Evolutionary conservation across 1,140 invertebrate genomes (phyloP), one percentile per base, ranked within the genome.

Genomic region (Drosophila aff.): DNA sequence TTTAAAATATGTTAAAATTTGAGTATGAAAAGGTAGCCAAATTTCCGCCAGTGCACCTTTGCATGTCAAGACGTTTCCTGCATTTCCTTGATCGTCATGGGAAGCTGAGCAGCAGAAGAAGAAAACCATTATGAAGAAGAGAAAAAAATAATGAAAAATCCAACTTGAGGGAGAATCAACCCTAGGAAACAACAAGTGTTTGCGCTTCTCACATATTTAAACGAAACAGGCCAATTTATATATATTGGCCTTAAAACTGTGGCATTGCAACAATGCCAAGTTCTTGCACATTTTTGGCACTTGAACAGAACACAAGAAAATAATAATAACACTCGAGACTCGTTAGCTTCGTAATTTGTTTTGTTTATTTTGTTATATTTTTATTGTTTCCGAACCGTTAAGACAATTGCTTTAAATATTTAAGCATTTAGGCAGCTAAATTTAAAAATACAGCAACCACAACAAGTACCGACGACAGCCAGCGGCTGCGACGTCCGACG

Each of bases 21-120:
- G 4, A 9, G 3, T 10, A 21, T 21, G 5, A 15, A 36, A 21
- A 9, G 13, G 26, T 66, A 15, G 11, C 21, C 10, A 2, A 52
- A 33, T 68, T 43, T 65, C 40, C 26, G 6, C 6, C 16, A 43
- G 55, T 77, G 76, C 52, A 68, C 63, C 33, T 71, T 53, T 71
- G 66, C 55, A 40, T 65, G 59, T 64, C 47, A 60, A 69, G 67
- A 62, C 79, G 43, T 76, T 89, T 89, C 81, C 84, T 89, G 85
- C 78, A 79, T 31, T 47, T 71, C 67, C 63, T 71, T 36, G 49
- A 41, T 60, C 84, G 84, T 89, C 84, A 89, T 89, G 84, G 84
- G 84, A 89, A 89, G 55, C 77, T 89, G 65, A 89, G 64, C 83
- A 79, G 57, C 83, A 73, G 11, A 26, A 47, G 11, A 26, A 47